These are phyloP conservation scores for Prosopocoilus inquinatus DNA, from an alignment of 2,888 invertebrate genomes.

Conservation along the genomic window DNA sequence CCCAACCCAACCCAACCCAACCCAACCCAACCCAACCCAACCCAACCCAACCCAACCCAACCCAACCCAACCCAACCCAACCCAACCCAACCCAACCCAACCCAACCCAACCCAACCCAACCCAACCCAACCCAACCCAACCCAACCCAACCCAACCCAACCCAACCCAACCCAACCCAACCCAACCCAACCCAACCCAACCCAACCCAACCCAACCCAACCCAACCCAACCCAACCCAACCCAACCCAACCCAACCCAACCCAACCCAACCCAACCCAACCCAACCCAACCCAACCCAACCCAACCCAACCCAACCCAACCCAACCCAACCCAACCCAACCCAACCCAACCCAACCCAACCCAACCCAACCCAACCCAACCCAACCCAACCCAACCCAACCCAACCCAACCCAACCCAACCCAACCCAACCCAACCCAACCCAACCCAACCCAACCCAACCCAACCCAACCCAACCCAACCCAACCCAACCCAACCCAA, in stretches of 20 bases:
- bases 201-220: constrained; percentile 11
- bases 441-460: constrained; percentile 22
- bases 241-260: constrained; percentile 2
- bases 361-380: constrained; percentile 13
- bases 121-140: constrained; percentile 13
- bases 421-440: constrained; percentile 11
- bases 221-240: constrained; percentile 10
- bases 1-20: constrained; percentile 2
- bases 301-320: constrained; percentile 10
- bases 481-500: constrained; percentile 22
- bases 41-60: constrained; percentile 1
- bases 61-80: not conserved
- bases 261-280: constrained; percentile 7
- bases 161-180: constrained; percentile 12
- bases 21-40: constrained; percentile 2
- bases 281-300: constrained; percentile 7
- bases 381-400: constrained; percentile 13
- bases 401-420: constrained; percentile 7
- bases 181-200: constrained; percentile 12
- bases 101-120: constrained; percentile 17
- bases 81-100: constrained; percentile 15
- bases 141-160: constrained; percentile 12
- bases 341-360: constrained; percentile 17
- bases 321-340: constrained; percentile 12
- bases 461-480: constrained; percentile 30